Conservation (phyloP, 2,113 vertebrate genomes). For the Callocephalon fimbriatum region DNA sequence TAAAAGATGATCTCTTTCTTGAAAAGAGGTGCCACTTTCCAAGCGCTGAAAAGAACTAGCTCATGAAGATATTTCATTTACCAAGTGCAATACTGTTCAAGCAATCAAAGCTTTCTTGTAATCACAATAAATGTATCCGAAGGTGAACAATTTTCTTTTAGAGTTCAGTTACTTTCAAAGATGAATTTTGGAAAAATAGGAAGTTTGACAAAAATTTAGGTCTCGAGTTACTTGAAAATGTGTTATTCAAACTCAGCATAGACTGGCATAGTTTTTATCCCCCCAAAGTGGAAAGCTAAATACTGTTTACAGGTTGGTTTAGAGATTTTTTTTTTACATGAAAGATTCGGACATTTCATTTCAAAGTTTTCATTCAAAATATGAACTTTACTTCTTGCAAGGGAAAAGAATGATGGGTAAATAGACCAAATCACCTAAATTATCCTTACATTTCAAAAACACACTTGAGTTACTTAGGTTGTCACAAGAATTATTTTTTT, state of each 20-base stretch:
- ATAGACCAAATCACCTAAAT: not conserved
- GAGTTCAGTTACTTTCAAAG: not conserved
- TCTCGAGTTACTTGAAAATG: not conserved
- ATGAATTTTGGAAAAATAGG: not conserved
- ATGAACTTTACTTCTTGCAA: not conserved
- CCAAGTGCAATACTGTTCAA: not conserved
- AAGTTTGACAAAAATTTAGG: not conserved
- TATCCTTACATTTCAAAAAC: not conserved
- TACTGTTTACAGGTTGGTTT: not conserved
- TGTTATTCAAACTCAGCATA: not conserved
- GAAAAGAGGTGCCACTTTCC: not conserved
- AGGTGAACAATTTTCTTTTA: not conserved
- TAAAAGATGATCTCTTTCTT: not conserved
- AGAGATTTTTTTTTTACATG: not conserved
- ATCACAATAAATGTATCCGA: not conserved
- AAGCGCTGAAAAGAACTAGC: not conserved
- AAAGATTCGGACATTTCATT: not conserved
- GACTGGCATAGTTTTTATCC: not conserved
- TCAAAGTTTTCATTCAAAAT: not conserved
- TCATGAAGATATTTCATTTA: not conserved
- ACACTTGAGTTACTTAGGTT: not conserved
- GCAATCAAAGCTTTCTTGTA: not conserved
- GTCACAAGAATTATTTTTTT: not conserved
- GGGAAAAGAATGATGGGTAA: not conserved
- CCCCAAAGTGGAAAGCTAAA: not conserved